Conservation (phyloP, 2,888 invertebrate genomes). For the Drosophila ustulata region DNA sequence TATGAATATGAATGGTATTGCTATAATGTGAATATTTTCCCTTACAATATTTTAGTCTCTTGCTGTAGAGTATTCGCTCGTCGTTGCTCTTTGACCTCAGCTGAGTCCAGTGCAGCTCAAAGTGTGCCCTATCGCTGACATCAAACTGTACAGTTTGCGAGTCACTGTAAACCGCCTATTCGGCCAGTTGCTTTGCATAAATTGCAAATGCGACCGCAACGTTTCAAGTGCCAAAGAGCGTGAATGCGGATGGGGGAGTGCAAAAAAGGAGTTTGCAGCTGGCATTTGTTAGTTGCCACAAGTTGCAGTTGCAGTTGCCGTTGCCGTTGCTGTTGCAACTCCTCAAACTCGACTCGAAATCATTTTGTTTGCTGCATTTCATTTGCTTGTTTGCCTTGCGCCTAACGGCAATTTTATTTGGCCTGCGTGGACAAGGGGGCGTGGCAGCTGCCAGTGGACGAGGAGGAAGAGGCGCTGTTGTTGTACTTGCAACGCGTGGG, state of each 20-base stretch:
- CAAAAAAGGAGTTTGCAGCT: not conserved
- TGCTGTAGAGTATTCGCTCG: not conserved
- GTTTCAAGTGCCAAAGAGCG: not conserved
- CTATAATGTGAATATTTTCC: too few species aligned
- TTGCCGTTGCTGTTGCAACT: conserved; percentile 25
- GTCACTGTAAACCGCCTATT: conserved; percentile 10
- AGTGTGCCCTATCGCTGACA: conserved; percentile 15
- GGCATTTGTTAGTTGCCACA: conserved; percentile 16
- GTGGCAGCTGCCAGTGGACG: conserved; percentile 1
- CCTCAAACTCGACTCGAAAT: conserved; percentile 29
- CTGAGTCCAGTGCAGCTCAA: not conserved
- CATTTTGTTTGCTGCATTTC: conserved; percentile 35
- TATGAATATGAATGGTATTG: too few species aligned
- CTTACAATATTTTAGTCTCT: too few species aligned
- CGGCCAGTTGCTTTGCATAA: conserved; percentile 9
- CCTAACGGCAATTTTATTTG: conserved; percentile 55
- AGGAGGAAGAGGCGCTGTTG: not conserved
- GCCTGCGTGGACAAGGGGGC: conserved; percentile 27
- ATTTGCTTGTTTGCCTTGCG: conserved; percentile 26
- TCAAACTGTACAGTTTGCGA: conserved; percentile 35
- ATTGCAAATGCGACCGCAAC: conserved; percentile 1
- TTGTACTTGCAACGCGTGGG: not conserved
- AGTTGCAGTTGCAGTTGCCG: conserved; percentile 24
- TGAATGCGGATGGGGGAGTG: too few species aligned
- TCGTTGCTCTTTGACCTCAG: not conserved